A percentile compares a stretch with the other conserved stretches of the same genome.
Evolutionary conservation across 2,888 invertebrate genomes (phyloP).

Genomic region (Cyrtodaria siliqua): DNA sequence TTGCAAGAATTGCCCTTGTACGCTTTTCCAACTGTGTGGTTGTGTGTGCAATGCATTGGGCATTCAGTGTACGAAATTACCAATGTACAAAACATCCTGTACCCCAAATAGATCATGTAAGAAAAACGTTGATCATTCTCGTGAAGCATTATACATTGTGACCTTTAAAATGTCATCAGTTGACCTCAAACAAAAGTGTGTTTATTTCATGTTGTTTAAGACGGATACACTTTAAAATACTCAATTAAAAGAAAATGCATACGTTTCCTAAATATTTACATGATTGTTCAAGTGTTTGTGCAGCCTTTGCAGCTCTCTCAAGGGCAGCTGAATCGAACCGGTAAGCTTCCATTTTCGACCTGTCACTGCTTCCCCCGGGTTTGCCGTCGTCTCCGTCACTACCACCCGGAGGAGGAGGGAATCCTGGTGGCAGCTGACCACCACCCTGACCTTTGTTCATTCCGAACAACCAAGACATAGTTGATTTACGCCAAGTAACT

Average conservation of each 20-base stretch:
- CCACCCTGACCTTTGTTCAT: constrained; percentile 86
- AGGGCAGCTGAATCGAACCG: constrained; percentile 96
- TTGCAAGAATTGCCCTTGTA: no score
- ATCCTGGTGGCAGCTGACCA: constrained; percentile 65
- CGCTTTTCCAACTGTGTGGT: no score
- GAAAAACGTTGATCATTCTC: no score
- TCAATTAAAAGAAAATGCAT: no score
- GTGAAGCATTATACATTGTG: constrained; percentile 25
- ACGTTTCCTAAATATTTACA: no score
- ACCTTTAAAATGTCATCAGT: constrained; percentile 24
- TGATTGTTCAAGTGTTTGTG: constrained; percentile 96
- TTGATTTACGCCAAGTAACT: background rate
- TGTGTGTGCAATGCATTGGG: no score
- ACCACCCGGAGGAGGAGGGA: constrained; percentile 69
- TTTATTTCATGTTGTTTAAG: no score
- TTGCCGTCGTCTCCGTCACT: constrained; percentile 70
- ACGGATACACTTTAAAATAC: no score
- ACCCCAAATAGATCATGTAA: no score
- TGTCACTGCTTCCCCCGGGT: constrained; percentile 63
- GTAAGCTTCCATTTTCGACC: constrained; percentile 86
- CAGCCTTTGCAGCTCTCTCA: constrained; percentile 98
- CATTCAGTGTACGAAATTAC: no score
- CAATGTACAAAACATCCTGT: no score
- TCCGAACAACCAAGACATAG: constrained; percentile 98
- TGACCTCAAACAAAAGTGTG: constrained; percentile 6